A percentile compares a stretch with the other conserved stretches of the same genome.
Evolutionary conservation across 2,797 vertebrate genomes (phyloP).

Genomic region (Calcarius lapponicus): DNA sequence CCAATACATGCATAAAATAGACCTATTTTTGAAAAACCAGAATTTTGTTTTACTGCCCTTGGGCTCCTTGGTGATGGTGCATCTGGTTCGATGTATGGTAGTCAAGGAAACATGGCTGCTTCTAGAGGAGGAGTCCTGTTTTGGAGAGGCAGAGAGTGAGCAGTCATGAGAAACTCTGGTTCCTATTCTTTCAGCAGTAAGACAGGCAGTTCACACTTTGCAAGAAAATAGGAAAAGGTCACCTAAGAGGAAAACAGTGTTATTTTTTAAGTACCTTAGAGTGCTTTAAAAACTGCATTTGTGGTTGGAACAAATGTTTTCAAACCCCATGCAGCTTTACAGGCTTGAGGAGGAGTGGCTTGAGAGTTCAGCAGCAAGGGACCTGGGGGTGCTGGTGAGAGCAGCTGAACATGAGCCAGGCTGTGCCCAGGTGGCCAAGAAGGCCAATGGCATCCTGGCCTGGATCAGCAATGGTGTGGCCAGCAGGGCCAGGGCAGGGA

Average conservation of each 20-base stretch:
- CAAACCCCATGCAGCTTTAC: background rate
- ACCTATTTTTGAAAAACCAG: background rate
- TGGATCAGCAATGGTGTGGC: background rate
- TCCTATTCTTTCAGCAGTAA: background rate
- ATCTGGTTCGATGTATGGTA: accelerated
- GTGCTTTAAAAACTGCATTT: background rate
- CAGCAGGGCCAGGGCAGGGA: background rate
- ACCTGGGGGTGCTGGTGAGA: background rate
- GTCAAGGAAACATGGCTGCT: background rate
- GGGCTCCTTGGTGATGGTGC: background rate
- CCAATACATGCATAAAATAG: background rate
- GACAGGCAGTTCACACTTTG: background rate
- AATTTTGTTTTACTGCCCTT: background rate
- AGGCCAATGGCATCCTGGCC: background rate
- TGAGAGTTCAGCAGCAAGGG: background rate
- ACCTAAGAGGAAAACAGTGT: background rate
- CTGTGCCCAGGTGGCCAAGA: background rate
- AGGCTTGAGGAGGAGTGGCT: background rate
- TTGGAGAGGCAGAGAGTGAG: background rate
- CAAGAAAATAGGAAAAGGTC: constrained; percentile 6
- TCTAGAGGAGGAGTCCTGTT: background rate
- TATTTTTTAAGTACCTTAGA: background rate
- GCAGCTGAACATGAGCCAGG: background rate
- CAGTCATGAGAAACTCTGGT: background rate
- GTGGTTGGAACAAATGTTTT: background rate